Evolutionary conservation across 2,113 vertebrate genomes (phyloP).

Genomic region (Apteryx mantelli): DNA sequence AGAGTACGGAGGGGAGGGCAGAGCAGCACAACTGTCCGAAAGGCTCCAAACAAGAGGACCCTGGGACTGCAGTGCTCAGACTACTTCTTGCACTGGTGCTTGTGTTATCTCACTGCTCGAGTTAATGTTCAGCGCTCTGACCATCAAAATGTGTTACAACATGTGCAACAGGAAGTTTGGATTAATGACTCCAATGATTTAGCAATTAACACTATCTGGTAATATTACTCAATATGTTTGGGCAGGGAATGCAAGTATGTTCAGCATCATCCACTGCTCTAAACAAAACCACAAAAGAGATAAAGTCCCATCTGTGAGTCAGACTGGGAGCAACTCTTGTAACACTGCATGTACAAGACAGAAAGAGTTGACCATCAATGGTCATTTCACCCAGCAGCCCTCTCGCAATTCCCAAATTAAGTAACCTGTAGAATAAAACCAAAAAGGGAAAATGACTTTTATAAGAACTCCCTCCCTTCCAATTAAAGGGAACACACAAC

Average conservation of each 20-base stretch:
- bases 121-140: not conserved
- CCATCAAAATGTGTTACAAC: not conserved
- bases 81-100: not conserved
- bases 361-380: not conserved
- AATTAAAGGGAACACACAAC: not conserved
- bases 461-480: not conserved
- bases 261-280: not conserved
- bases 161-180: not conserved
- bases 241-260: not conserved
- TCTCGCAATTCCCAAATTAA: not conserved
- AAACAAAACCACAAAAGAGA: not conserved
- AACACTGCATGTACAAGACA: not conserved
- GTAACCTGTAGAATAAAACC: not conserved
- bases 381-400: not conserved
- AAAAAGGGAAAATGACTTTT: not conserved
- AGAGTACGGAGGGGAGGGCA: not conserved
- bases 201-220: not conserved
- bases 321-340: not conserved
- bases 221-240: not conserved
- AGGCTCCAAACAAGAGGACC: not conserved
- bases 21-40: fast-evolving
- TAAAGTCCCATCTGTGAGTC: not conserved
- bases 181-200: not conserved
- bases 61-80: not conserved
- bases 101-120: not conserved